These are phyloP conservation scores for Fragum sueziense DNA, from an alignment of 2,888 invertebrate species.

Conservation along the genomic window DNA sequence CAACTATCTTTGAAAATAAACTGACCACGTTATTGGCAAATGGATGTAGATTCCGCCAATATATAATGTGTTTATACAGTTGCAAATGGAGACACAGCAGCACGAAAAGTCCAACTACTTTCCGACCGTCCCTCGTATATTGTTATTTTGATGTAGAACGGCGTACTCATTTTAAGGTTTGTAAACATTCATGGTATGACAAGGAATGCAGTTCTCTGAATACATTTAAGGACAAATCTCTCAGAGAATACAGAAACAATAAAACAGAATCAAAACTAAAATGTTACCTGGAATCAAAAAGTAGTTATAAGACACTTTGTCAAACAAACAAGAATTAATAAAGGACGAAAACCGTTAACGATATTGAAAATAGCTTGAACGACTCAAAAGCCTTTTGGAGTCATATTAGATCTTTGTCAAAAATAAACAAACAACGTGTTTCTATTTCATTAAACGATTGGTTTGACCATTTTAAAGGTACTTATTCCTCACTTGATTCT, in stretches of 20 bases:
- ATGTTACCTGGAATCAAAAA: background rate
- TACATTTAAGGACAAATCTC: background rate
- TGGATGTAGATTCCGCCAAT: too few relatives aligned
- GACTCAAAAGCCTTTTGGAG: slow-evolving; percentile 2
- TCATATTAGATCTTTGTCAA: background rate
- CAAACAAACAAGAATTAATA: background rate
- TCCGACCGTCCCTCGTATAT: too few relatives aligned
- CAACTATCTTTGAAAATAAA: too few relatives aligned
- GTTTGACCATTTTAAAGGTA: background rate
- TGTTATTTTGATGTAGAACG: too few relatives aligned
- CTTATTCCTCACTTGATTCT: background rate
- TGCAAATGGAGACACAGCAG: too few relatives aligned
- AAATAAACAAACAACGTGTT: background rate
- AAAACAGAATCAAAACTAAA: background rate
- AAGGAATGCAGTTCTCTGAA: background rate
- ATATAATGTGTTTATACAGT: too few relatives aligned
- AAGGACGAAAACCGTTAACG: background rate
- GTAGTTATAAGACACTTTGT: background rate
- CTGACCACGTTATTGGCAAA: too few relatives aligned
- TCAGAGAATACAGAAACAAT: background rate
- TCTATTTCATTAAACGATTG: background rate
- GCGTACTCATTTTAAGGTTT: too few relatives aligned
- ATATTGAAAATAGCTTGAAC: background rate
- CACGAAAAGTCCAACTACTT: too few relatives aligned
- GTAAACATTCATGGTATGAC: too few relatives aligned